phyloP scores from a whole-genome alignment of 2,888 invertebrate genomes.

The Herminia tarsipennalis region DNA sequence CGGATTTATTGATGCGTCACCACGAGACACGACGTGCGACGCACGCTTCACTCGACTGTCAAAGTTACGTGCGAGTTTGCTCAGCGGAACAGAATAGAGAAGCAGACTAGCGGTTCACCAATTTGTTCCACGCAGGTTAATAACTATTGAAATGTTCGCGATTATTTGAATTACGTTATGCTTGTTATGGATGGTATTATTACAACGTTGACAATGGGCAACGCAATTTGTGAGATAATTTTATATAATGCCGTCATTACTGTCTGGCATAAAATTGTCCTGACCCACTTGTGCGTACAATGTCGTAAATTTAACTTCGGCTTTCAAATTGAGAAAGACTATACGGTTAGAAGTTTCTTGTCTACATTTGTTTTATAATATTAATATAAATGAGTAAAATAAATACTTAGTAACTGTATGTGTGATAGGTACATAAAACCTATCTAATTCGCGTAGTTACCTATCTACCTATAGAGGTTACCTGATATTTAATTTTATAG shows the following conservation, averaged over 20 bases:
- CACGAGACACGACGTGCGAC: constrained; percentile 49
- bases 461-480: no score
- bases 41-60: constrained; percentile 35
- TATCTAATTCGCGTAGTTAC: no score
- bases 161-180: constrained; percentile 39
- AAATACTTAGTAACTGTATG: no score
- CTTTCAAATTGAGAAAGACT: no score
- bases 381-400: no score
- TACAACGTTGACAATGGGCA: constrained; percentile 36
- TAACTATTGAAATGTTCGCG: constrained; percentile 26
- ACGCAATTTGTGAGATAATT: constrained; percentile 34
- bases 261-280: constrained; percentile 31
- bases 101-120: constrained; percentile 38
- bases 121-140: constrained; percentile 41
- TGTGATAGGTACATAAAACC: no score
- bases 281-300: constrained; percentile 14
- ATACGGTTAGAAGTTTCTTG: no score
- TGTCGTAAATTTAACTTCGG: no score
- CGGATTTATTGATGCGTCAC: constrained; percentile 83
- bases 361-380: no score
- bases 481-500: no score
- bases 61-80: constrained; percentile 50
- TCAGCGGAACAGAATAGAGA: constrained; percentile 48
- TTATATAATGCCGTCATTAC: constrained; percentile 35
- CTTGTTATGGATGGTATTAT: constrained; percentile 27